Conservation (phyloP, 2,888 invertebrate species). For the Acronicta leporina region DNA sequence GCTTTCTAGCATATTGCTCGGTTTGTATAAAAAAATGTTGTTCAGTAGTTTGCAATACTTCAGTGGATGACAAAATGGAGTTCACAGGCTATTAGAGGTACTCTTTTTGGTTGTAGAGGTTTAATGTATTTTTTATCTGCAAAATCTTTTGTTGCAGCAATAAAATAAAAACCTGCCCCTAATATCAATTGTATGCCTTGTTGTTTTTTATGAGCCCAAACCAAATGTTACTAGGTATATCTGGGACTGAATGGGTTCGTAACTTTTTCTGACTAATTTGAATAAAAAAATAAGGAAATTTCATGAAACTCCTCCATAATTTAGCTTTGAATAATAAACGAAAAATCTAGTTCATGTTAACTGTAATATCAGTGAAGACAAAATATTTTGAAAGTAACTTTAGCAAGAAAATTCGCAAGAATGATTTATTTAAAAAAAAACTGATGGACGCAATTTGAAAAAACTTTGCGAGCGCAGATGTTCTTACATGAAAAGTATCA, state of each 20-base stretch:
- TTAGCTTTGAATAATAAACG: background rate
- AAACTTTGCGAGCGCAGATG: slow-evolving; percentile 59
- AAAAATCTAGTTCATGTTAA: slow-evolving; percentile 30
- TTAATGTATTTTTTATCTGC: too few relatives aligned
- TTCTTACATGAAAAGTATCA: slow-evolving; percentile 47
- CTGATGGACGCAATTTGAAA: slow-evolving; percentile 30
- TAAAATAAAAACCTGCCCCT: too few relatives aligned
- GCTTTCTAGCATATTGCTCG: background rate
- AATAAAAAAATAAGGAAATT: slow-evolving; percentile 9
- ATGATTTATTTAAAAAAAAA: slow-evolving; percentile 47
- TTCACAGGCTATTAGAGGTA: too few relatives aligned
- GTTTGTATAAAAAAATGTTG: background rate
- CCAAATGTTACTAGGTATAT: background rate
- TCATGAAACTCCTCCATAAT: slow-evolving; percentile 10
- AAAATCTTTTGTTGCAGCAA: too few relatives aligned
- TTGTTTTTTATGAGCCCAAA: background rate
- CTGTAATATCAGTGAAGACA: slow-evolving; percentile 19
- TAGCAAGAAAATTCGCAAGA: slow-evolving; percentile 16
- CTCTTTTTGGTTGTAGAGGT: too few relatives aligned
- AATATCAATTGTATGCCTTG: too few relatives aligned
- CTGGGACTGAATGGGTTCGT: background rate
- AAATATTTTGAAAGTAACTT: slow-evolving; percentile 32
- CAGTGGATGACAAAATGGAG: too few relatives aligned
- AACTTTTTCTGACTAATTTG: background rate
- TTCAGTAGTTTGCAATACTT: too few relatives aligned